Percentiles rank a stretch among this genome's conserved stretches.
phyloP scores from a whole-genome alignment of 2,797 vertebrate species.

The Sebastes nivosus region DNA sequence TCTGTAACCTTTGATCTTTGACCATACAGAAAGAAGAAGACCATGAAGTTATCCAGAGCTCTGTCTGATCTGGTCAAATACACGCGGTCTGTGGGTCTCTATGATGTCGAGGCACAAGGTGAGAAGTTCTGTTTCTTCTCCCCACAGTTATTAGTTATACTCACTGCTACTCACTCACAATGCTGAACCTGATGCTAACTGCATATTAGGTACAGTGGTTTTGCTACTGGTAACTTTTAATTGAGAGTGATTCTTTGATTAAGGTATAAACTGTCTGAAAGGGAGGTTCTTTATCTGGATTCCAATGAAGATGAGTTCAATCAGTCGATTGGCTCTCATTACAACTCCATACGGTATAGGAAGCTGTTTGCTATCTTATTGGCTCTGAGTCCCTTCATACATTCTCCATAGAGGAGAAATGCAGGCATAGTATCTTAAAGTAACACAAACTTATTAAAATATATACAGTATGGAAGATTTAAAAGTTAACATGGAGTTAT shows the following conservation, averaged over 20 bases:
- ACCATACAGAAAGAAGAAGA: constrained; percentile 91
- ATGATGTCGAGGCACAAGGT: constrained; percentile 93
- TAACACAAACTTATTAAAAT: no score
- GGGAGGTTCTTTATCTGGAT: no score
- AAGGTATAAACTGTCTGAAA: no score
- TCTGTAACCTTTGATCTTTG: neutral
- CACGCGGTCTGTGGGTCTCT: constrained; percentile 92
- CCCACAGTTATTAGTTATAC: neutral
- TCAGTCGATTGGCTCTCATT: neutral
- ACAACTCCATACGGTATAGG: neutral
- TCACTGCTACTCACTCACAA: neutral
- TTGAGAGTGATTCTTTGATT: no score
- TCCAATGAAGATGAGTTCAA: no score
- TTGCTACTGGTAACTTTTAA: neutral
- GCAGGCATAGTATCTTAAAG: no score
- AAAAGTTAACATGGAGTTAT: no score
- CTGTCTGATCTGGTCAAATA: constrained; percentile 98
- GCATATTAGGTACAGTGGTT: neutral
- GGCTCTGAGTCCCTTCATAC: neutral
- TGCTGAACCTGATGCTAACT: neutral
- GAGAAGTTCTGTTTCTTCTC: neutral
- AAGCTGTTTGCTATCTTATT: neutral
- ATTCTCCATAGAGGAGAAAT: no score
- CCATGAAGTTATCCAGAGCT: constrained; percentile 95
- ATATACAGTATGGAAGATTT: no score